Evolutionary conservation across 2,113 vertebrate genomes (phyloP), one percentile per base, ranked within the genome.

Genomic region (Paradisaea rubra): DNA sequence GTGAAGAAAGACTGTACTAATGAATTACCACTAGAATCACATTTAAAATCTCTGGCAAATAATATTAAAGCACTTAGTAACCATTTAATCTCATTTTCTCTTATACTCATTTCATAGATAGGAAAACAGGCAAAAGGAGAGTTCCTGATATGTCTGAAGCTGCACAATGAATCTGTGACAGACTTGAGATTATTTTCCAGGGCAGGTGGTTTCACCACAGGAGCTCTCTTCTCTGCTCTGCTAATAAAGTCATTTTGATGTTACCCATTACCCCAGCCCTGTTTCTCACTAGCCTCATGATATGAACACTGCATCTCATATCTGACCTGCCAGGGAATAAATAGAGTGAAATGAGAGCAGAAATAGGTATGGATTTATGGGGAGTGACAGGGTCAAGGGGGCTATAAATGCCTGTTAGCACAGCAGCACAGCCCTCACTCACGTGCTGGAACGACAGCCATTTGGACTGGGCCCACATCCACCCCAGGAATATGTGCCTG

Each of bases 241-340:
- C 77, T 95, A 89, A 96, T 94, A 82, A 94, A 94, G 91, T 82
- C 1, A 76, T 89, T 94, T 85, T 91, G 86, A 95, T 90, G 91
- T 88, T 86, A 88, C 37, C 53, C 56, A 83, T 95, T 89, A 44
- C 35, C 54, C 68, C 41, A 71, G 56, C 56, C 49, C 64, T 19
- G 54, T 81, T 94, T 93, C 94, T 88, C 49, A 10, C 81, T 88
- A 73, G 85, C 35, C 64, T 91, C 91, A 56, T 85, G 82, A 89
- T 89, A 71, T 41, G 82, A 95, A 70, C 72, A 81, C 54, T 64
- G 47, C 6, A n/a, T 78, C 90, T 91, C 68, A 77, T 83, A 80
- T 54, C 89, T 93, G 85, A 83, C 88, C 88, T 90, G 76, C 50
- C 82, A 82, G 72, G 47, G 71, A 88, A 74, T 64, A 95, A 97